These are phyloP conservation scores for Margaritifera margaritifera DNA, from an alignment of 2,888 invertebrate genomes.

Conservation along the genomic window DNA sequence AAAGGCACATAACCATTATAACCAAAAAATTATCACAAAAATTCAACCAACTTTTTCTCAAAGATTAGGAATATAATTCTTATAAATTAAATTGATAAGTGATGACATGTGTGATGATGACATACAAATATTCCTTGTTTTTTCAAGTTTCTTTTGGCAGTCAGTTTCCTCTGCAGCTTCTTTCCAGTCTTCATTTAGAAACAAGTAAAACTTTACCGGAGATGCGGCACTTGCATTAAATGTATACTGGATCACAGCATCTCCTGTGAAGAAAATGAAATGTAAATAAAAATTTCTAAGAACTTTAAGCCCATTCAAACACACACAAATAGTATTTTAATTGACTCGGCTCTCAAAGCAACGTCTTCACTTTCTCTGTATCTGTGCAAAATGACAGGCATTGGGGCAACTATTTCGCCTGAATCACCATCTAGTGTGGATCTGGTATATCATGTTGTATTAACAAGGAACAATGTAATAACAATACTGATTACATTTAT, in stretches of 20 bases:
- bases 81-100: not conserved
- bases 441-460: no score
- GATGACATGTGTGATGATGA: slow-evolving; percentile 7
- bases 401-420: no score
- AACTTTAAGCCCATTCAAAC: no score
- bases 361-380: no score
- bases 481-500: no score
- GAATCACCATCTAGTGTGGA: no score
- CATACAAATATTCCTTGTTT: slow-evolving; percentile 61
- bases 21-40: not conserved
- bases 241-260: slow-evolving; percentile 58
- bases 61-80: not conserved
- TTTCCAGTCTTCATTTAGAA: slow-evolving; percentile 63
- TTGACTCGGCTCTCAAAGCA: no score
- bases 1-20: no score
- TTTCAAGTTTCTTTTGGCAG: slow-evolving; percentile 54
- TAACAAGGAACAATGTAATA: no score
- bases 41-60: not conserved
- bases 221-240: slow-evolving; percentile 51
- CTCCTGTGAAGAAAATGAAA: slow-evolving; percentile 37
- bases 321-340: no score
- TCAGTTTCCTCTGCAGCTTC: slow-evolving; percentile 44
- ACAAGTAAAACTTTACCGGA: slow-evolving; percentile 53
- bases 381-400: no score
- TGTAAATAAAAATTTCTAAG: no score